These are phyloP conservation scores for Ophion ellenae DNA, from an alignment of 2,888 invertebrate genomes.

Conservation along the genomic window DNA sequence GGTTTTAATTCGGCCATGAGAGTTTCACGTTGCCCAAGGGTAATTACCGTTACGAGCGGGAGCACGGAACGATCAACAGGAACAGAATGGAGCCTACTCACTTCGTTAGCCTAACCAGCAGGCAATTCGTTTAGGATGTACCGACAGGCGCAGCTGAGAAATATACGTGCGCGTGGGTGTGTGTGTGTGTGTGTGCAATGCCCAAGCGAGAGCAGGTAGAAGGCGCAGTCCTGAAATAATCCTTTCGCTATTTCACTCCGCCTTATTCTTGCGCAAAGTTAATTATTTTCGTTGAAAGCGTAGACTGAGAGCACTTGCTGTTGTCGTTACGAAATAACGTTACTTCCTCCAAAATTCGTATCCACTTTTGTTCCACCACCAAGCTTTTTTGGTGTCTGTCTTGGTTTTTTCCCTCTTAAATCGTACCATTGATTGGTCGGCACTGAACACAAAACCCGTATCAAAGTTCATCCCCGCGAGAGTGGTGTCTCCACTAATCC, in stretches of 20 bases:
- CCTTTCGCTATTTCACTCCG: constrained; percentile 34
- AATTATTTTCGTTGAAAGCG: constrained; percentile 50
- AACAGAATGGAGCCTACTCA: constrained; percentile 49
- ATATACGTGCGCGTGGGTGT: neutral
- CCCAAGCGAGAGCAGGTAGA: constrained; percentile 32
- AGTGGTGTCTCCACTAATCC: constrained; percentile 41
- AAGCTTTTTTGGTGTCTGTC: too few relatives aligned
- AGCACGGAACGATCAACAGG: constrained; percentile 58
- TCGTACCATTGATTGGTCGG: neutral
- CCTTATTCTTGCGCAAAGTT: constrained; percentile 36
- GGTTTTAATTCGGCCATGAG: constrained; percentile 60
- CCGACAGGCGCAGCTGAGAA: constrained; percentile 33
- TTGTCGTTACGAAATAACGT: neutral
- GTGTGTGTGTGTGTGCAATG: constrained; percentile 23
- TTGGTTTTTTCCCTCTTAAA: neutral
- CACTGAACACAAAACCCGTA: constrained; percentile 7
- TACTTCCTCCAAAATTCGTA: neutral
- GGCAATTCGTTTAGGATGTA: constrained; percentile 63
- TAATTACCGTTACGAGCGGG: constrained; percentile 57
- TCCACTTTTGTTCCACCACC: neutral
- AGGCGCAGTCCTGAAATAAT: constrained; percentile 54
- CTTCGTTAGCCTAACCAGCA: constrained; percentile 61
- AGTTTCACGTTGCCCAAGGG: constrained; percentile 49
- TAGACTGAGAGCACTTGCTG: neutral
- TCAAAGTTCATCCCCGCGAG: constrained; percentile 24